phyloP scores from a whole-genome alignment of 2,888 invertebrate species.

The Nysson spinosus region DNA sequence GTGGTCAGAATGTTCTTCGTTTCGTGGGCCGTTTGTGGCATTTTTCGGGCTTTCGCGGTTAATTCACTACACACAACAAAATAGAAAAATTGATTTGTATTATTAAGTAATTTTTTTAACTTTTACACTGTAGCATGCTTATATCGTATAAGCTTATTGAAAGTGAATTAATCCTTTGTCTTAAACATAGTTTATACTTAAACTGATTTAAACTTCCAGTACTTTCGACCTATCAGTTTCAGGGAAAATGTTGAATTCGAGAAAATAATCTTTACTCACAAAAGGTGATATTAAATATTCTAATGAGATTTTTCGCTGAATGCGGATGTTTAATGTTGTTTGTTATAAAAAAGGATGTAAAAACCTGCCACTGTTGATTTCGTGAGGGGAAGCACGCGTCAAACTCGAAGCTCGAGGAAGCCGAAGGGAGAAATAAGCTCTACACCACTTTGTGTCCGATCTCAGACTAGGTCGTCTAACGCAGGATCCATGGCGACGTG shows the following conservation, averaged over 20 bases:
- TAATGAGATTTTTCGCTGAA: not conserved
- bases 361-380: not conserved
- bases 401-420: not conserved
- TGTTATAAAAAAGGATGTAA: not conserved
- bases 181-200: too few relatives aligned
- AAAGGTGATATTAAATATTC: too few relatives aligned
- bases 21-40: conserved; percentile 77
- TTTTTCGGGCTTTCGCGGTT: conserved; percentile 42
- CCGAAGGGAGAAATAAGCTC: conserved; percentile 23
- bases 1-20: conserved; percentile 84
- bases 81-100: not conserved
- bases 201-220: too few relatives aligned
- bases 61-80: conserved; percentile 20
- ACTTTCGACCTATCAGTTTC: too few relatives aligned
- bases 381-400: not conserved
- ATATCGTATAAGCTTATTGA: too few relatives aligned
- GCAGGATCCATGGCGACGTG: conserved; percentile 34
- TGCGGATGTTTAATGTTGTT: not conserved
- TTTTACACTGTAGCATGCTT: too few relatives aligned
- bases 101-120: too few relatives aligned
- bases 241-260: too few relatives aligned
- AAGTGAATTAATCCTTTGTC: too few relatives aligned
- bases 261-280: too few relatives aligned
- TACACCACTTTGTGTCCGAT: conserved; percentile 41
- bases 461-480: conserved; percentile 48